A percentile compares a stretch with the other conserved stretches of the same genome.
Evolutionary conservation across 2,113 vertebrate species (phyloP).

Genomic region (Suricata suricatta): DNA sequence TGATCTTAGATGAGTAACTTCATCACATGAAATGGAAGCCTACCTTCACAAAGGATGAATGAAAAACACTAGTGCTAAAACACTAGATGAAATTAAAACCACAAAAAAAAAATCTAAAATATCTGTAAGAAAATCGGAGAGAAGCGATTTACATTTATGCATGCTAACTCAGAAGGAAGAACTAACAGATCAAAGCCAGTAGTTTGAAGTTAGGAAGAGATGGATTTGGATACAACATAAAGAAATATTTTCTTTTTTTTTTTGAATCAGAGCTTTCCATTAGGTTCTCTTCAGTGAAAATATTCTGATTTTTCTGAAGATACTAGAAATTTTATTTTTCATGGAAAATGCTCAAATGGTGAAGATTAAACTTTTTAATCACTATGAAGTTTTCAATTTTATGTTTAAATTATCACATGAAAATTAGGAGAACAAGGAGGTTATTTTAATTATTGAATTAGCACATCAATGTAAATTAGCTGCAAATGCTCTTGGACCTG

Average conservation of each 20-base stretch:
- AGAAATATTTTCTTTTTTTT: background rate
- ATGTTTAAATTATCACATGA: background rate
- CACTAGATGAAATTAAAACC: background rate
- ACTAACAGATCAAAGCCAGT: background rate
- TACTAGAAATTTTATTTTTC: background rate
- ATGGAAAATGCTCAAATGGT: background rate
- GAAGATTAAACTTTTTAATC: background rate
- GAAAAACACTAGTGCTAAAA: background rate
- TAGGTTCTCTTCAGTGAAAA: background rate
- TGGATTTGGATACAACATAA: background rate
- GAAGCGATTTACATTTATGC: background rate
- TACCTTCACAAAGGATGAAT: background rate
- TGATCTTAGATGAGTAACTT: background rate
- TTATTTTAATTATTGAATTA: conserved; percentile 10
- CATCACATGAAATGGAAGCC: background rate
- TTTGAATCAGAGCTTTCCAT: background rate
- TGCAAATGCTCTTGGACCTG: background rate
- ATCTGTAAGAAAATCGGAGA: background rate
- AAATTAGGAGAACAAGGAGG: background rate
- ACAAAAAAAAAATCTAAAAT: background rate
- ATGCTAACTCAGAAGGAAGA: background rate
- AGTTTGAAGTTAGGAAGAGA: background rate
- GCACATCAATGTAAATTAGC: background rate
- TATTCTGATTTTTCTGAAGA: background rate
- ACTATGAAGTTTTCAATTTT: background rate